phyloP scores from a whole-genome alignment of 2,113 vertebrate species.

The Ursus arctos region DNA sequence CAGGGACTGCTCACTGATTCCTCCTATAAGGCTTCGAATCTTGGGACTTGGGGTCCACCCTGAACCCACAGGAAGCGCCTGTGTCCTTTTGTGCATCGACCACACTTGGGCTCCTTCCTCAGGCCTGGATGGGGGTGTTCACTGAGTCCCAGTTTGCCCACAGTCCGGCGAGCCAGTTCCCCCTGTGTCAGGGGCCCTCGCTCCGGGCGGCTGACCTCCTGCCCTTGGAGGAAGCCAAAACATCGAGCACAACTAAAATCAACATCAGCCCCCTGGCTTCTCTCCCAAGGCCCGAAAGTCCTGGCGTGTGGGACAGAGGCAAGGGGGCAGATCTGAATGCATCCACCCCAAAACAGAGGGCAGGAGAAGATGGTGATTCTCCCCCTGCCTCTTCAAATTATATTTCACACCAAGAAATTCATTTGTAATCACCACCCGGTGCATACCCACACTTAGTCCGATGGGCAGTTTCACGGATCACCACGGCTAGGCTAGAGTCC shows the following conservation, averaged over 20 bases:
- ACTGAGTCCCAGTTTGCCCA: neutral
- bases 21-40: neutral
- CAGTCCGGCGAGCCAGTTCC: neutral
- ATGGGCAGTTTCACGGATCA: neutral
- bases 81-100: neutral
- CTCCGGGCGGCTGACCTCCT: rapidly evolving
- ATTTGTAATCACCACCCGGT: neutral
- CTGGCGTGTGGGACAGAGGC: neutral
- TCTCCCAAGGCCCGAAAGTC: neutral
- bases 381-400: neutral
- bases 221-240: neutral
- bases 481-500: neutral
- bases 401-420: neutral
- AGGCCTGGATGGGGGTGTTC: no score
- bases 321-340: neutral
- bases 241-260: neutral
- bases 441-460: neutral
- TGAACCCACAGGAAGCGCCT: neutral
- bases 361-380: neutral
- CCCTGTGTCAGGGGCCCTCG: rapidly evolving
- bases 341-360: neutral
- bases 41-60: neutral
- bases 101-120: neutral
- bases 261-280: neutral
- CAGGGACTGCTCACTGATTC: neutral